These are phyloP conservation scores for Papilio glaucus DNA, from an alignment of 1,140 invertebrate genomes.

Conservation along the genomic window DNA sequence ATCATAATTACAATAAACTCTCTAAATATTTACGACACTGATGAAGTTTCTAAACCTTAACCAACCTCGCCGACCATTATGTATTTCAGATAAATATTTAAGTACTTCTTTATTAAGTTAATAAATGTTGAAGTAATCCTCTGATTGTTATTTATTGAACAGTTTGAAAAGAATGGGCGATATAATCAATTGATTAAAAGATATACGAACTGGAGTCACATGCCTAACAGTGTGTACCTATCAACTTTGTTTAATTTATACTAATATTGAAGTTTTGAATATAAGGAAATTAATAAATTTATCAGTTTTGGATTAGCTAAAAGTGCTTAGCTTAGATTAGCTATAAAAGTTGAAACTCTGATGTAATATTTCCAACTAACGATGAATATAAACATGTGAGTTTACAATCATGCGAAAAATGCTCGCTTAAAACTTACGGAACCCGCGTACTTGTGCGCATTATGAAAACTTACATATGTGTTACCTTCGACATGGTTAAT, in stretches of 20 bases:
- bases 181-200: too few relatives aligned
- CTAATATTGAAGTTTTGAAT: too few relatives aligned
- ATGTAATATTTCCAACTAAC: conserved; percentile 4
- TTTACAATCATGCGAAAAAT: conserved; percentile 22
- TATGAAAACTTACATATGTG: conserved; percentile 25
- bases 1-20: conserved; percentile 19
- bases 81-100: neutral
- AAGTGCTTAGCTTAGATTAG: too few relatives aligned
- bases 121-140: neutral
- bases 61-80: neutral
- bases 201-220: too few relatives aligned
- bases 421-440: neutral
- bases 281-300: too few relatives aligned
- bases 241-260: too few relatives aligned
- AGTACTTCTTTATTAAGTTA: neutral
- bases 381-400: neutral
- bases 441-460: conserved; percentile 15
- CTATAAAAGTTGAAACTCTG: neutral
- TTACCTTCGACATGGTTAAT: conserved; percentile 9
- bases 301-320: too few relatives aligned
- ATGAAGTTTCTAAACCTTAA: conserved; percentile 1
- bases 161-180: too few relatives aligned
- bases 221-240: too few relatives aligned
- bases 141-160: neutral
- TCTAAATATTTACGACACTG: conserved; percentile 3